Evolutionary conservation across 1,140 invertebrate species (phyloP), one percentile per base, ranked within the genome.

Genomic region (Polyergus mexicanus): DNA sequence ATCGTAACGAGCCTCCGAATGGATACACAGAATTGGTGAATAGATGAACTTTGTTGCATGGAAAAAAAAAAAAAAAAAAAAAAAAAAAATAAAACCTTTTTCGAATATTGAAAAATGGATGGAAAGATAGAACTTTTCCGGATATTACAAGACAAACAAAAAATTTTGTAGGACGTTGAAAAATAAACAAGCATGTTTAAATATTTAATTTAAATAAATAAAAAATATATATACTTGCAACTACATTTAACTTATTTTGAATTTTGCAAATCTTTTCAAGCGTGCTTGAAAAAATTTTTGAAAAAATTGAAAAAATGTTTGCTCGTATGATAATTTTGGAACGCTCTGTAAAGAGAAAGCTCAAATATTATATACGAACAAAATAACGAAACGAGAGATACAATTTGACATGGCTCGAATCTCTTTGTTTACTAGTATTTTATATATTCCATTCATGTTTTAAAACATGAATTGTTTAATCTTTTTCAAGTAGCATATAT

Each of bases 1-100:
- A 83, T 83, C 78, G 51, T 60, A 47, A 69, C 63, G 32, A 69
- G 76, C n/a, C 32, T 54, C 16, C 51, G 68, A n/a, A 44, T 22
- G 41, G 32, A 69, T 47, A 51, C 16, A 38, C 38, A 25, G 25
- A 81, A 44, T 80, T 32, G n/a, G 32, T 58, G 51, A 60, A 60
- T 71, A 41, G 66, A 72, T 41, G 66, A 69, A 81, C 35, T 22
- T 44, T 13, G 16, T 38, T 7, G 35, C 32, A 16, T 44, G 19
- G 32, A 35, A 63, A 41, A 54, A 44, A 72, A 83, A 41, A 28
- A 47, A 68, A 35, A 63, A 41, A 54, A 44, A 72, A 83, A 41
- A 28, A 47, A 68, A 25, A 35, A 8, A 80, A 80, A 80, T 16
- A 56, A 69, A 69, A 56, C 22, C 19, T 38, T 58, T 81, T 60